Evolutionary conservation across 2,113 vertebrate species (phyloP).

Genomic region (Carassius auratus): DNA sequence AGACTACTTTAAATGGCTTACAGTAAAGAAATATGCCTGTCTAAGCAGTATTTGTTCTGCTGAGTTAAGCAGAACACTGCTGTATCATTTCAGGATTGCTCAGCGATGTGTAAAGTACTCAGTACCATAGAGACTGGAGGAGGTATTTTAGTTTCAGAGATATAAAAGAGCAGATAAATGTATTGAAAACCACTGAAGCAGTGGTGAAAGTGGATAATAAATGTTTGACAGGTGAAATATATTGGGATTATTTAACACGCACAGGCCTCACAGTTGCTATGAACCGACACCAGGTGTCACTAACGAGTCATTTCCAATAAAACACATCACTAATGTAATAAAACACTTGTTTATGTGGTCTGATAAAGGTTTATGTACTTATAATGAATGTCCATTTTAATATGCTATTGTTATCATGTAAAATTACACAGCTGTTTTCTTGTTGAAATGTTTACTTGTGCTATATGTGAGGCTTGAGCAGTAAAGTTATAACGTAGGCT

Average conservation of each 20-base stretch:
- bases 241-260: background rate
- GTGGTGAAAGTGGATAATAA: background rate
- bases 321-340: background rate
- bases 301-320: background rate
- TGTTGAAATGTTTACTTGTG: no score
- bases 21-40: conserved; percentile 14
- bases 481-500: no score
- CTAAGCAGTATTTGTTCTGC: conserved; percentile 23
- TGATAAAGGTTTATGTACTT: background rate
- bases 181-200: conserved; percentile 1
- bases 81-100: conserved; percentile 18
- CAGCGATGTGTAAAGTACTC: conserved; percentile 19
- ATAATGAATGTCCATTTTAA: background rate
- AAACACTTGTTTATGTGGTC: background rate
- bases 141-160: conserved; percentile 21
- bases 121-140: background rate
- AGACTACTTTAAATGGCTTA: conserved; percentile 11
- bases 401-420: background rate
- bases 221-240: background rate
- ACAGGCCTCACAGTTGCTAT: background rate
- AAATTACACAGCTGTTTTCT: no score
- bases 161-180: conserved; percentile 14
- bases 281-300: background rate
- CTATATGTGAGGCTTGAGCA: background rate
- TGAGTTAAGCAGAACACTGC: conserved; percentile 27